Conservation (phyloP, 2,113 vertebrate species). For the Scomber japonicus region DNA sequence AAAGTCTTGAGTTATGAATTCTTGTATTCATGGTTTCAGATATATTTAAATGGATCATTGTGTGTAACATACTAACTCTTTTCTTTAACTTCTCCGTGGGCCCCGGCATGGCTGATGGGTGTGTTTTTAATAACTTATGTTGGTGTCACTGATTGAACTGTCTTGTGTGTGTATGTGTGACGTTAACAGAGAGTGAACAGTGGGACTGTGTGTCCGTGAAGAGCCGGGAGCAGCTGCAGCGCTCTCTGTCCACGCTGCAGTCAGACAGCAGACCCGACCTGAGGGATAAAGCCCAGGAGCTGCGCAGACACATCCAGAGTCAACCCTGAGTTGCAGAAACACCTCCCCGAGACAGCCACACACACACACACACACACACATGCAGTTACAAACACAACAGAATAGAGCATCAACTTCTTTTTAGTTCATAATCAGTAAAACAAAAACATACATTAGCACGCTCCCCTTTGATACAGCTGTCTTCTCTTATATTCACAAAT, state of each 20-base stretch:
- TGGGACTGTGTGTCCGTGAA: slow-evolving; percentile 91
- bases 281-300: slow-evolving; percentile 90
- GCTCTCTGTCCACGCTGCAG: slow-evolving; percentile 91
- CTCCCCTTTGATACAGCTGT: slow-evolving; percentile 20
- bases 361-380: neutral
- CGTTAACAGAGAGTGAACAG: slow-evolving; percentile 88
- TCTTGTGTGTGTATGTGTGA: neutral
- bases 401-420: neutral
- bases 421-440: slow-evolving; percentile 1
- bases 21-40: too few species aligned
- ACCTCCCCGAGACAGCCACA: neutral
- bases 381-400: slow-evolving; percentile 17
- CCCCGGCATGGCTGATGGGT: too few species aligned
- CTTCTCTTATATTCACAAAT: slow-evolving; percentile 12
- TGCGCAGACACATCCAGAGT: slow-evolving; percentile 91
- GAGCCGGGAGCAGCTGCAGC: slow-evolving; percentile 90
- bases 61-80: too few species aligned
- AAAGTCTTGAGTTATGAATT: too few species aligned
- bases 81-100: too few species aligned
- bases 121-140: too few species aligned
- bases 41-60: too few species aligned
- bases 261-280: slow-evolving; percentile 93
- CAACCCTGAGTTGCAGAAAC: slow-evolving; percentile 75
- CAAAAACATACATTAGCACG: slow-evolving; percentile 7
- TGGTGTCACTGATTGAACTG: slow-evolving; percentile 2